A percentile compares a stretch with the other conserved stretches of the same genome.
Evolutionary conservation across 1,140 invertebrate species (phyloP).

Genomic region (Eriosoma lanigerum): DNA sequence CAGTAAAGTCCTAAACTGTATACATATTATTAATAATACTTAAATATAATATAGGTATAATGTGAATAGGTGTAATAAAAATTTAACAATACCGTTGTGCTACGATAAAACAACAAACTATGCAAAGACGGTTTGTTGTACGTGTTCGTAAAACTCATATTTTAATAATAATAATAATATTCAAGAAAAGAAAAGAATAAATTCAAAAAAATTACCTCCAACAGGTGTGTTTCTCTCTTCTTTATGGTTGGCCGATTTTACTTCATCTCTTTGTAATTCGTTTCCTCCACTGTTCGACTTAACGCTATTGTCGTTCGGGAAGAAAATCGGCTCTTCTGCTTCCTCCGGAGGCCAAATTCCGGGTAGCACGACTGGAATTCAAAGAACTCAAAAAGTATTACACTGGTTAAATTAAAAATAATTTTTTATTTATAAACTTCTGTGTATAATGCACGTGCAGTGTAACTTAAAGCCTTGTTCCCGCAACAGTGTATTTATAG

Average conservation of each 20-base stretch:
- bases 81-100: too few relatives aligned
- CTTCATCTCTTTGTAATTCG: slow-evolving; percentile 44
- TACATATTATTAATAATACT: too few relatives aligned
- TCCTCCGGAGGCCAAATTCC: slow-evolving; percentile 31
- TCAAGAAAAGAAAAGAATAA: too few relatives aligned
- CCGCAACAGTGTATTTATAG: background rate
- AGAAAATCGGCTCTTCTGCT: slow-evolving; percentile 43
- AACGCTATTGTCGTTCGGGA: slow-evolving; percentile 40
- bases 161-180: slow-evolving; percentile 5
- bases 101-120: too few relatives aligned
- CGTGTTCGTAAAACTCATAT: background rate
- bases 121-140: background rate
- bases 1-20: too few relatives aligned
- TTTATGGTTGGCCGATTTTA: slow-evolving; percentile 39
- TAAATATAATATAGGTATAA: too few relatives aligned
- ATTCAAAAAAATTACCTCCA: background rate
- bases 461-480: background rate
- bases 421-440: background rate
- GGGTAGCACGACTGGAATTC: slow-evolving; percentile 16
- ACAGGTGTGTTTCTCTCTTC: slow-evolving; percentile 46
- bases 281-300: slow-evolving; percentile 35
- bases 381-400: slow-evolving; percentile 17
- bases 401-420: background rate
- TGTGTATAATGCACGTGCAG: background rate
- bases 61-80: too few relatives aligned